Evolutionary conservation across 2,888 invertebrate species (phyloP).

Genomic region (Acanthosepion pharaonis): DNA sequence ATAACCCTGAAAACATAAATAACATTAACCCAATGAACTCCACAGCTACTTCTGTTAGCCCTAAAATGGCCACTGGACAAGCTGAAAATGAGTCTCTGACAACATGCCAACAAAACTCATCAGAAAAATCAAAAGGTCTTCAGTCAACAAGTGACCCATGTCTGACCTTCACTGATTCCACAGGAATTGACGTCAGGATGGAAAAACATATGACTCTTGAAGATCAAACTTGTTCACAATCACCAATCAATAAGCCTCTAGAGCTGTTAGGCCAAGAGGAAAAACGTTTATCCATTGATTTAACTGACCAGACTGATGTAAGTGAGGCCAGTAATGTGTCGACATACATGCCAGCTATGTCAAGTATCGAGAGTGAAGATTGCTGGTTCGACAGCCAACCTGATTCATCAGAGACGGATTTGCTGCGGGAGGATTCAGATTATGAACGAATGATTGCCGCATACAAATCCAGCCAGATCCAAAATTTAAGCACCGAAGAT

Average conservation of each 20-base stretch:
- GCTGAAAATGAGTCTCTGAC: not conserved
- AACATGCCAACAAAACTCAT: not conserved
- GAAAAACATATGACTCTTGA: not conserved
- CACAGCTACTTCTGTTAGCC: not conserved
- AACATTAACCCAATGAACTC: not conserved
- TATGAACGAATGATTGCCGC: not conserved
- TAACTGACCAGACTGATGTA: not conserved
- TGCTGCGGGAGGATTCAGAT: not conserved
- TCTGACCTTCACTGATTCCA: not conserved
- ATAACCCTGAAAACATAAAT: not conserved
- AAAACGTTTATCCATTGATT: not conserved
- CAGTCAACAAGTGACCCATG: not conserved
- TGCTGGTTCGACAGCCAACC: constrained; percentile 2
- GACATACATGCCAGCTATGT: not conserved
- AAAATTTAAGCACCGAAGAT: not conserved
- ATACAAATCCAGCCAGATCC: not conserved
- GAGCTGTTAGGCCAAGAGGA: not conserved
- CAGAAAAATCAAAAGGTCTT: not conserved
- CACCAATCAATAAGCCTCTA: not conserved
- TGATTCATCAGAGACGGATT: not conserved
- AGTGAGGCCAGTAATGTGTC: constrained; percentile 10
- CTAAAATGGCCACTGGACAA: not conserved
- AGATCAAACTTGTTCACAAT: not conserved
- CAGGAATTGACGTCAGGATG: not conserved
- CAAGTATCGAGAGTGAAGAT: constrained; percentile 25